phyloP scores from a whole-genome alignment of 2,888 invertebrate genomes.

The Biston betularia region DNA sequence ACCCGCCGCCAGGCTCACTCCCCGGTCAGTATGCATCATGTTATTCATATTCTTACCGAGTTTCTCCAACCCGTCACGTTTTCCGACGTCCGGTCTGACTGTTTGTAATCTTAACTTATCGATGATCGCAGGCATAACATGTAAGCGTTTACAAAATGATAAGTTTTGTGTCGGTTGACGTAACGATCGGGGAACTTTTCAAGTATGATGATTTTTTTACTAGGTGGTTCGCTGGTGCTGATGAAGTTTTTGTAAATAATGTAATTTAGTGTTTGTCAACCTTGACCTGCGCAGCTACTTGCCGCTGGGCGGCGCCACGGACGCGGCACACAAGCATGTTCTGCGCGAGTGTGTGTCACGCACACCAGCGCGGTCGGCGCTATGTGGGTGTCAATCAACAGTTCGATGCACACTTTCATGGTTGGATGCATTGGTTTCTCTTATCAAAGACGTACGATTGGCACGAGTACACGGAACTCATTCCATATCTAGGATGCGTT shows the following conservation, averaged over 20 bases:
- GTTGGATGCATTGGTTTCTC: conserved; percentile 62
- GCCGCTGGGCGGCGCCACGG: conserved; percentile 76
- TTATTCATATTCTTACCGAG: conserved; percentile 45
- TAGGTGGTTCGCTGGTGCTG: conserved; percentile 45
- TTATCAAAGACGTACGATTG: conserved; percentile 65
- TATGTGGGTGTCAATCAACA: conserved; percentile 63
- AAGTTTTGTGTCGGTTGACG: conserved; percentile 49
- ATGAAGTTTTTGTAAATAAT: conserved; percentile 72
- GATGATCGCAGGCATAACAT: conserved; percentile 68
- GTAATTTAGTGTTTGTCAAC: conserved; percentile 79
- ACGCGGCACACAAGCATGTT: conserved; percentile 54
- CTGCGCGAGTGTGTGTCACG: conserved; percentile 60
- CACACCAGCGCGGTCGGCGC: conserved; percentile 58
- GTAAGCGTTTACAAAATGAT: conserved; percentile 79
- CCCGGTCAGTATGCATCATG: conserved; percentile 76
- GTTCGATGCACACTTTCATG: conserved; percentile 59
- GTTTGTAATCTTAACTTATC: conserved; percentile 83
- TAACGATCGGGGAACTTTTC: conserved; percentile 42
- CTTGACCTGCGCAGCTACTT: conserved; percentile 72
- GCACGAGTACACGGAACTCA: conserved; percentile 54
- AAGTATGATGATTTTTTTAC: background rate
- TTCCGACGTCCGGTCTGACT: conserved; percentile 65
- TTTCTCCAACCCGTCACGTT: conserved; percentile 65
- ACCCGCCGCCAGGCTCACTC: conserved; percentile 91
- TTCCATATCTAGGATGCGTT: conserved; percentile 45